Evolutionary conservation across 2,113 vertebrate genomes (phyloP), one percentile per base, ranked within the genome.

Genomic region (Antennarius striatus): DNA sequence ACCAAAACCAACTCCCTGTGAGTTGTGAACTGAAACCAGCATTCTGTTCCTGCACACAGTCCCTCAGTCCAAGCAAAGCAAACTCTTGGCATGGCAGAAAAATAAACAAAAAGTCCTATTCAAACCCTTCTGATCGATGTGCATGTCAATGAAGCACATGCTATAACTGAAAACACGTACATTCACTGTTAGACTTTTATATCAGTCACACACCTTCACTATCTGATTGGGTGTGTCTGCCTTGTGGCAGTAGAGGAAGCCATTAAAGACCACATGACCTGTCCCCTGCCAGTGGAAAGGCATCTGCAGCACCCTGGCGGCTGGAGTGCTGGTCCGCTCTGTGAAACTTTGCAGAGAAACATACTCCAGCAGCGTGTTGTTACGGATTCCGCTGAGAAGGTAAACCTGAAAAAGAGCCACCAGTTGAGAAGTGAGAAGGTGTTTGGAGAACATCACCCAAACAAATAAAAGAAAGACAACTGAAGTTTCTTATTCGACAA

Each of bases 191-290:
- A 13, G 9, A 2, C 15, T 36, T 52, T 32, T 9, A 53, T 10
- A 11, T 32, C 1, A 36, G 15, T 50, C 32, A 65, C 85, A n/a
- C 50, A 91, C 95, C 85, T 98, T 98, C 29, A 97, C 64, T 42
- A 99, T 94, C 81, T 96, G 94, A 36, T 95, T 96, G 67, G 88
- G 54, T 28, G 96, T 96, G 46, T 93, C 92, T 0, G 94, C 86
- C 36, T 85, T 94, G 67, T 98, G 97, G 86, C 93, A 96, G 90
- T 95, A 98, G 4, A 98, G 79, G 85, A 94, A 97, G 16, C 95
- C 93, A 15, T 92, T 84, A 59, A 94, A 93, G 63, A 97, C 82
- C 9, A 92, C 71, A 0, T 96, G 95, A 14, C 96, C 97, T 0
- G 96, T 95, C 47, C 97, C 97, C 75, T 96, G 92, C 97, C 97